Evolutionary conservation across 1,140 invertebrate genomes (phyloP).

Genomic region (Solenopsis invicta): DNA sequence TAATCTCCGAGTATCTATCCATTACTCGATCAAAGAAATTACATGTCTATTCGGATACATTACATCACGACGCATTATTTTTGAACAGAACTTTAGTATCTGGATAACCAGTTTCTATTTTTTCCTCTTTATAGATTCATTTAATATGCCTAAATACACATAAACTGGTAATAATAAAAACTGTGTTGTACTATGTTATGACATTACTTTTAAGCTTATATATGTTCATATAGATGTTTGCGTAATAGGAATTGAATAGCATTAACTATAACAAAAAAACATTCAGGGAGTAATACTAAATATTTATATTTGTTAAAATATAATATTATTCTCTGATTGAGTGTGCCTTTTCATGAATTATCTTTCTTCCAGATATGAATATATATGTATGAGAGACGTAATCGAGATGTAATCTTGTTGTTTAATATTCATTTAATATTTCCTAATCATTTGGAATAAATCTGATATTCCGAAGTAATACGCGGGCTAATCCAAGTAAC

Average conservation of each 20-base stretch:
- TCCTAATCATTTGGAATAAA: slow-evolving; percentile 29
- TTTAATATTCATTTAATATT: not conserved
- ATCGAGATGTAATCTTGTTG: not conserved
- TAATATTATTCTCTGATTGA: slow-evolving; percentile 21
- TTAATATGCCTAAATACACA: not conserved
- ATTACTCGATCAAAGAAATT: slow-evolving; percentile 5
- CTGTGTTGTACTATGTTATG: not conserved
- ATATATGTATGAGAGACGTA: not conserved
- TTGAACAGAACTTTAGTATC: not conserved
- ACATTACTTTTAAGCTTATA: slow-evolving; percentile 21
- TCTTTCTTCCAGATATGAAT: slow-evolving; percentile 4
- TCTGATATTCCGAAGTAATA: not conserved
- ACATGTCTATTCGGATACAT: not conserved
- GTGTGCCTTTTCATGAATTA: not conserved
- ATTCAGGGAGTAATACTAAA: slow-evolving; percentile 35
- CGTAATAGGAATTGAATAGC: slow-evolving; percentile 12
- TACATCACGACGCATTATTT: slow-evolving; percentile 26
- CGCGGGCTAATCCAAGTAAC: slow-evolving; percentile 5
- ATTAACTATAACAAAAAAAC: not conserved
- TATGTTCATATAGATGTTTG: slow-evolving; percentile 4
- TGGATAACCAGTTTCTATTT: not conserved
- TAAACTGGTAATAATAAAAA: slow-evolving; percentile 21
- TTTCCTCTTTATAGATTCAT: slow-evolving; percentile 6
- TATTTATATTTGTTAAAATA: slow-evolving; percentile 15
- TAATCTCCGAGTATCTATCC: not conserved